phyloP scores from a whole-genome alignment of 2,113 vertebrate genomes.

The Passer montanus region DNA sequence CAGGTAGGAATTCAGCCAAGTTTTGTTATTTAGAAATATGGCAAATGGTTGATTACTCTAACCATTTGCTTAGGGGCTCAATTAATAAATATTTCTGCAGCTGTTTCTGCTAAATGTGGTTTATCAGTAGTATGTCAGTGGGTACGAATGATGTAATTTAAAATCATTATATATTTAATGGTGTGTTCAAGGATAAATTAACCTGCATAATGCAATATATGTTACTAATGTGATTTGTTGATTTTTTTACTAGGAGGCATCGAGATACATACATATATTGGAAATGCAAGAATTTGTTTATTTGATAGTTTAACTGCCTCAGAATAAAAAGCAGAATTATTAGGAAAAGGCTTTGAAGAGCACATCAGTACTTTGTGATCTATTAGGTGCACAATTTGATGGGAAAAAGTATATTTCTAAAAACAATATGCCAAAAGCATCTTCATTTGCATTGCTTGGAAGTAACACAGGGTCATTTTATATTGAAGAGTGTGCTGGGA shows the following conservation, averaged over 20 bases:
- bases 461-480: not conserved
- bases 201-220: not conserved
- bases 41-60: not conserved
- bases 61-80: not conserved
- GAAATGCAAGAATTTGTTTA: not conserved
- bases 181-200: not conserved
- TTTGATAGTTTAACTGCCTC: not conserved
- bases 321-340: not conserved
- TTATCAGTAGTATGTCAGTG: conserved; percentile 12
- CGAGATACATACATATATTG: not conserved
- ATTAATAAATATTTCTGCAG: conserved; percentile 33
- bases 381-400: not conserved
- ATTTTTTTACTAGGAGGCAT: not conserved
- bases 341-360: not conserved
- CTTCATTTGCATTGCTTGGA: not conserved
- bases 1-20: not conserved
- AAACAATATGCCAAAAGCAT: not conserved
- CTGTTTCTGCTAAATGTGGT: not conserved
- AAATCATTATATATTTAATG: conserved; percentile 4
- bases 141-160: not conserved
- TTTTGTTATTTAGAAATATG: not conserved
- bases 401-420: not conserved
- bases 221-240: not conserved
- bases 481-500: not conserved
- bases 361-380: not conserved